Conservation (phyloP, 2,113 vertebrate species). For the Aptenodytes forsteri region DNA sequence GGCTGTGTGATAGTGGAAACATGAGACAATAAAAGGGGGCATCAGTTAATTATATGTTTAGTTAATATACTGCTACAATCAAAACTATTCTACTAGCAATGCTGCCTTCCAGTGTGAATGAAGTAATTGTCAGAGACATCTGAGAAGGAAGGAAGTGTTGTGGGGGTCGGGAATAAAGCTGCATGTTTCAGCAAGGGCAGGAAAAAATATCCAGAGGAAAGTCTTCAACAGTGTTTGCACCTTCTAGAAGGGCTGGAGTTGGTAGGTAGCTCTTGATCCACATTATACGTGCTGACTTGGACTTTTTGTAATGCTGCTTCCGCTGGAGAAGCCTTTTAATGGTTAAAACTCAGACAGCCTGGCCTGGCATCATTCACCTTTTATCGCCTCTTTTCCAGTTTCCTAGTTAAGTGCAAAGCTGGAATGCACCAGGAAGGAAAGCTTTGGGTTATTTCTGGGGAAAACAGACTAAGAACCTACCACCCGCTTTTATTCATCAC, state of each 20-base stretch:
- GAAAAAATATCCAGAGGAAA: background rate
- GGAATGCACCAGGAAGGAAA: background rate
- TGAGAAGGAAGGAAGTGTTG: background rate
- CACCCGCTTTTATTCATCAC: background rate
- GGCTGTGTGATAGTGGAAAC: background rate
- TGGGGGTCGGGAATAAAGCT: background rate
- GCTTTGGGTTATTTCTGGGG: background rate
- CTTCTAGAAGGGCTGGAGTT: background rate
- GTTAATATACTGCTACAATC: background rate
- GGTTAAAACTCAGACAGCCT: background rate
- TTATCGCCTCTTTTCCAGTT: background rate
- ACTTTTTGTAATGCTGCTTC: background rate
- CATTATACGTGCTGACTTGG: background rate
- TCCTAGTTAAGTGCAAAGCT: background rate
- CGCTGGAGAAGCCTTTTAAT: background rate
- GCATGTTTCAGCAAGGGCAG: background rate
- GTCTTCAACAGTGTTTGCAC: background rate
- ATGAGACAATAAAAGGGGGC: background rate
- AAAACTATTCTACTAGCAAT: background rate
- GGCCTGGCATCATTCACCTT: background rate
- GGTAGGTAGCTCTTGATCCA: background rate
- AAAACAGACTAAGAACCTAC: background rate
- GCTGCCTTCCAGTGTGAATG: background rate
- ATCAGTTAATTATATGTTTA: conserved; percentile 5
- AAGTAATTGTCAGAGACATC: background rate